Conservation (phyloP, 1,140 invertebrate species). For the Telenomus remus region DNA sequence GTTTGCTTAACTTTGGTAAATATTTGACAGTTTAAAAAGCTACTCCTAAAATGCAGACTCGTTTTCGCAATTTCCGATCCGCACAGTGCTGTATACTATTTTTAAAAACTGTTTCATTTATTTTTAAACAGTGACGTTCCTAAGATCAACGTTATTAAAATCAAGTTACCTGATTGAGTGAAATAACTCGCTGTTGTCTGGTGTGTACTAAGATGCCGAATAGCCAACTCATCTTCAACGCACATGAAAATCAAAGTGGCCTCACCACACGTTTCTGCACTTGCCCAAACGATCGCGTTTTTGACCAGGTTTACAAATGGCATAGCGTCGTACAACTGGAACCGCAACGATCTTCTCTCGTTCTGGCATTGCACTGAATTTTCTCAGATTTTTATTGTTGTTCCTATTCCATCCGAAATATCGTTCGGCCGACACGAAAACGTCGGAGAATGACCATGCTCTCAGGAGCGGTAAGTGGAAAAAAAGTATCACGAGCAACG, state of each 20-base stretch:
- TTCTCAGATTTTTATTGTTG: slow-evolving; percentile 2
- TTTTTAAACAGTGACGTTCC: no score
- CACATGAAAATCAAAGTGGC: background rate
- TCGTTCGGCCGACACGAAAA: slow-evolving; percentile 21
- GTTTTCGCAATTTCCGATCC: no score
- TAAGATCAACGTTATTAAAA: no score
- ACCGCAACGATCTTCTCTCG: slow-evolving; percentile 57
- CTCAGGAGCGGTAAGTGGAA: slow-evolving; percentile 14
- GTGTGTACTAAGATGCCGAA: background rate
- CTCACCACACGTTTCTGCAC: slow-evolving; percentile 62
- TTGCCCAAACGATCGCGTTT: slow-evolving; percentile 60
- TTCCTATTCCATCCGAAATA: background rate
- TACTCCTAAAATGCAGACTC: no score
- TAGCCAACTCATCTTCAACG: background rate
- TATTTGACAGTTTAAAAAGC: no score
- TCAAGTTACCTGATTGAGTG: background rate
- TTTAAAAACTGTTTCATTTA: no score
- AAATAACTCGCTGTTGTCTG: background rate
- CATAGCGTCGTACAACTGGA: slow-evolving; percentile 43
- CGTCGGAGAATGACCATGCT: slow-evolving; percentile 48
- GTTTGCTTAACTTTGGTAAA: no score
- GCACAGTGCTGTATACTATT: no score
- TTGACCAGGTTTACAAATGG: slow-evolving; percentile 56
- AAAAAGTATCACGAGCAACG: slow-evolving; percentile 27
- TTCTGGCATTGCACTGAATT: slow-evolving; percentile 8